A percentile compares a stretch with the other conserved stretches of the same genome.
Conservation (phyloP, 2,888 invertebrate species). For the Metacarcinus magister region DNA sequence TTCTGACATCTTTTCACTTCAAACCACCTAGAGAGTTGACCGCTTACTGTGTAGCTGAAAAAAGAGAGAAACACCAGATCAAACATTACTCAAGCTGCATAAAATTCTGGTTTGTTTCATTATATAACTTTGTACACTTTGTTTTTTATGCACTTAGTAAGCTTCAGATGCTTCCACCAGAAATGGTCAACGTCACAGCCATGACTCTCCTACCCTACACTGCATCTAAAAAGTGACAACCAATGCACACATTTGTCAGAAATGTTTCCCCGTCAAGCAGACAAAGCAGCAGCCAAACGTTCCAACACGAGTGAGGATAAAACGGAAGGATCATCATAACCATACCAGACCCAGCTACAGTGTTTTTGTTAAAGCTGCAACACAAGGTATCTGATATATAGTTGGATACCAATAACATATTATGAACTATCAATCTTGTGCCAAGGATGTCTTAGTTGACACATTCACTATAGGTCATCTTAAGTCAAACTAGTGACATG, state of each 20-base stretch:
- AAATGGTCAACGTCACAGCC: no score
- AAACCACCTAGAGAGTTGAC: constrained; percentile 50
- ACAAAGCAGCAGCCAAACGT: not conserved
- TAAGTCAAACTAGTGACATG: not conserved
- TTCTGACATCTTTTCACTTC: constrained; percentile 81
- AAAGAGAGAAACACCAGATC: not conserved
- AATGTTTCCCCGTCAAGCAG: no score
- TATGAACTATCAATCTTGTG: no score
- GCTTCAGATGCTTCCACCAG: not conserved
- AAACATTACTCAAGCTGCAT: no score
- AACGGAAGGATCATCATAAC: no score
- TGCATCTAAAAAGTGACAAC: no score
- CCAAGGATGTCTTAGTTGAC: no score
- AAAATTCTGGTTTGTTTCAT: not conserved
- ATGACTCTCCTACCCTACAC: no score
- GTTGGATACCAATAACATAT: no score
- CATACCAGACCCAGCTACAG: no score
- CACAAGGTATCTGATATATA: no score
- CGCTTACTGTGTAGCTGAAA: constrained; percentile 71
- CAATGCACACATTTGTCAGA: not conserved
- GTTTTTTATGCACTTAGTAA: not conserved
- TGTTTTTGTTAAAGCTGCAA: no score
- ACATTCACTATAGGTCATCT: not conserved
- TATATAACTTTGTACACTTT: not conserved
- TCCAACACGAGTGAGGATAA: not conserved